Evolutionary conservation across 2,888 invertebrate genomes (phyloP).

Genomic region (Himalopsyche tibetana): DNA sequence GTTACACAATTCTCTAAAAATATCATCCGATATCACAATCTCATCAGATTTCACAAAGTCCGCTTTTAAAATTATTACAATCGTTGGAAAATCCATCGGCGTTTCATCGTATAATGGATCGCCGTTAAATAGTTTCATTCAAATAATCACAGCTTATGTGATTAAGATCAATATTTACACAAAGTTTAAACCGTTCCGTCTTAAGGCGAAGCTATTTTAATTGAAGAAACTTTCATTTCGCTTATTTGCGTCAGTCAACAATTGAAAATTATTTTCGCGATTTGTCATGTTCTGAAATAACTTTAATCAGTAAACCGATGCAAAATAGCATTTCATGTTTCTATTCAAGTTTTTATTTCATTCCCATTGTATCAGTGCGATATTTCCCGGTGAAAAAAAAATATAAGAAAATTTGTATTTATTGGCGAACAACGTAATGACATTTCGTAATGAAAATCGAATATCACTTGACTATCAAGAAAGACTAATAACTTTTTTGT

Average conservation of each 20-base stretch:
- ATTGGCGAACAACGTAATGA: no score
- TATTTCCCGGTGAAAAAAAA: background rate
- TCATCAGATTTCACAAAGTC: no score
- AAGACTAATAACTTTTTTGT: no score
- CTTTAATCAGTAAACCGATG: background rate
- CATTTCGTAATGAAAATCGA: no score
- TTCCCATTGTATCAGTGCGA: background rate
- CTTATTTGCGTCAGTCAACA: background rate
- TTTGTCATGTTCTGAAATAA: slow-evolving; percentile 16
- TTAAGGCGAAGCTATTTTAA: slow-evolving; percentile 3
- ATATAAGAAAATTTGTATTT: no score
- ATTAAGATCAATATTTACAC: slow-evolving; percentile 6
- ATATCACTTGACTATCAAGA: no score
- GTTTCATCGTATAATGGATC: background rate
- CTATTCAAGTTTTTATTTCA: background rate
- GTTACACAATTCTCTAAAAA: no score
- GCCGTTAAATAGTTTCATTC: background rate
- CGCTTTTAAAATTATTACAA: no score
- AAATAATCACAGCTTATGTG: background rate
- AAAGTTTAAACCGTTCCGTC: background rate
- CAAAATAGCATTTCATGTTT: background rate
- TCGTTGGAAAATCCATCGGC: no score
- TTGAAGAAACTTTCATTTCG: slow-evolving; percentile 7
- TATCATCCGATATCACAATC: no score
- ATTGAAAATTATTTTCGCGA: slow-evolving; percentile 20